Evolutionary conservation across 2,888 invertebrate species (phyloP), one percentile per base, ranked within the genome.

Genomic region (Ganaspis brasiliensis): DNA sequence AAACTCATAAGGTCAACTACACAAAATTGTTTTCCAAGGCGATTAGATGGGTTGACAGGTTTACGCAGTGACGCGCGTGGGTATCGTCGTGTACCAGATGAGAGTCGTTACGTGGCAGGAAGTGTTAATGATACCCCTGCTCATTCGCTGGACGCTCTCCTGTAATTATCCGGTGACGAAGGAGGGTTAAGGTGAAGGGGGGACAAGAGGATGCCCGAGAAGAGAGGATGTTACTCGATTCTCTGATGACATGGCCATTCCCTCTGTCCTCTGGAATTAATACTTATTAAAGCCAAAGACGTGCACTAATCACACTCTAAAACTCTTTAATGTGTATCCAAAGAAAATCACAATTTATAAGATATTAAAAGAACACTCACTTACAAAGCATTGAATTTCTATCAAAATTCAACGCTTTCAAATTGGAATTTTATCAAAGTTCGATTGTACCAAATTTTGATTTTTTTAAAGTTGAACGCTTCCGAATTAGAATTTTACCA

Each of bases 51-150:
- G 88, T 86, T 87, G 89, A 88, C 87, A 88, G 87, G 87, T 89
- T 89, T 89, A 89, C 86, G 84, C 82, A 82, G 85, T 84, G 85
- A 88, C 87, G 84, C 85, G 86, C 83, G 84, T 84, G 82, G 81
- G 84, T 86, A 85, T 86, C 85, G 85, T 87, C 87, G 84, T 86
- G 87, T 86, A 87, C 86, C 86, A 87, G 90, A 88, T 87, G 89
- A 90, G 90, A 89, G 89, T 90, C 88, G 89, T 90, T 90, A 90
- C 86, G 88, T 88, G 88, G 87, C 90, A 90, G 90, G 90, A 90
- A 90, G 90, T 89, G 90, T 90, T 90, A 90, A 90, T 90, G 90
- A 90, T 90, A 90, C 88, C 90, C 89, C 88, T 89, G 89, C 85
- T 89, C 87, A 90, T 90, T 90, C 89, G 87, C 85, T 89, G 89